phyloP scores from a whole-genome alignment of 1,140 invertebrate species.

The Drosophila tropicalis region DNA sequence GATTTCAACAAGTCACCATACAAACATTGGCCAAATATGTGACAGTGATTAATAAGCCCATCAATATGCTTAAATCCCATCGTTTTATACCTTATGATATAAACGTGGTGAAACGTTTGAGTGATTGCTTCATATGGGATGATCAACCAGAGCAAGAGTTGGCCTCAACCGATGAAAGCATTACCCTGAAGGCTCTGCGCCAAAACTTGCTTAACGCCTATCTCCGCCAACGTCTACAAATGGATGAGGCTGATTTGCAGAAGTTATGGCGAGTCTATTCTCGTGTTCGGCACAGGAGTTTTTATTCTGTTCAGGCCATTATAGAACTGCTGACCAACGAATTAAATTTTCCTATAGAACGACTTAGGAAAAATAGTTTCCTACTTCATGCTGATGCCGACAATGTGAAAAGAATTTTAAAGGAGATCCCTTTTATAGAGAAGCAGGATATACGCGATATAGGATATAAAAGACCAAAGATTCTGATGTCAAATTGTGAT shows the following conservation, averaged over 20 bases:
- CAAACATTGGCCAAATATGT: slow-evolving; percentile 84
- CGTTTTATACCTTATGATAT: slow-evolving; percentile 56
- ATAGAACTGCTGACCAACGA: slow-evolving; percentile 83
- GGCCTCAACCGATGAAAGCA: slow-evolving; percentile 52
- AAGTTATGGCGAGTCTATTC: slow-evolving; percentile 84
- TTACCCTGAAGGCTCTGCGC: slow-evolving; percentile 83
- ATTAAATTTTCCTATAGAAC: slow-evolving; percentile 83
- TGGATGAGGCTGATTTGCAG: slow-evolving; percentile 83
- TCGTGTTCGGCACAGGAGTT: slow-evolving; percentile 84
- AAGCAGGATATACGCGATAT: slow-evolving; percentile 84
- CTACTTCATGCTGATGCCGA: slow-evolving; percentile 84
- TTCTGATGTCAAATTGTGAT: slow-evolving; percentile 84
- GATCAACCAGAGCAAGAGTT: slow-evolving; percentile 46
- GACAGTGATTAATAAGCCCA: slow-evolving; percentile 70
- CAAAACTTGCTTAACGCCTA: slow-evolving; percentile 84
- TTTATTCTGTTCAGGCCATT: slow-evolving; percentile 84
- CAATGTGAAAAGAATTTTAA: slow-evolving; percentile 84
- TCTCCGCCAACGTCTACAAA: slow-evolving; percentile 83
- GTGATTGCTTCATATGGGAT: slow-evolving; percentile 49
- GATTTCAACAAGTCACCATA: slow-evolving; percentile 83
- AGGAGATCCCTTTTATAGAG: slow-evolving; percentile 84
- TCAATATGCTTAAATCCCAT: slow-evolving; percentile 62
- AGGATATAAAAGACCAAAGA: slow-evolving; percentile 84
- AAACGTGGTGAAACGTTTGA: slow-evolving; percentile 74
- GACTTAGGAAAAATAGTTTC: slow-evolving; percentile 84